Base-by-base conservation (phyloP, 1,140 invertebrate species). In the Gonioctena quinquepunctata region DNA sequence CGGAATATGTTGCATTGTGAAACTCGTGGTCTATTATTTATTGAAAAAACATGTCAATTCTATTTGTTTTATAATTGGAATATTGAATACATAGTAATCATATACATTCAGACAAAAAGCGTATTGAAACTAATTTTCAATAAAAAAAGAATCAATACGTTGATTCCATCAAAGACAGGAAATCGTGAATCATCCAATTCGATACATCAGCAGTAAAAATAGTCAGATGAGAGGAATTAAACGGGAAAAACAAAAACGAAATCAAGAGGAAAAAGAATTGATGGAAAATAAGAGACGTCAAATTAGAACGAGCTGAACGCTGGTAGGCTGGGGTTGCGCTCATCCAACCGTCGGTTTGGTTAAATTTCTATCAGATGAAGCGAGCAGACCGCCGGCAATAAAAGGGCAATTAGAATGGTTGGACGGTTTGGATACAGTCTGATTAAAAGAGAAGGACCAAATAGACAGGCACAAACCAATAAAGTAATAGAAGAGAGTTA, bases 401-500 rank as follows among this genome's bases (percentile, higher is more conserved):
- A 80, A 80, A 79, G 77, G 76, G 78, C 79, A 79, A 80, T 79
- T 79, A 79, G 77, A 78, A 77, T 76, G 79, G 79, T 75, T 79
- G 79, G 77, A 73, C 75, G 77, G 77, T 77, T 70, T 79, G 76
- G 75, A 75, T 79, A 80, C 79, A 78, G 75, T 75, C 75, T 79
- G 79, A 79, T 80, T 79, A 80, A 79, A 80, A 79, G 79, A 80
- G 79, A 80, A 80, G 79, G 77, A 72, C 77, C 77, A 77, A 79
- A 79, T 75, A 80, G 77, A 78, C 76, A 77, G 76, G 73, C 79
- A 76, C 79, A 80, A 80, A 80, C 79, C 79, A 80, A 80, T 80
- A 80, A 80, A 80, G 79, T 80, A 77, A 80, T 80, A 80, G 75
- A 74, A 79, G 75, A 77, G 77, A 80, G 76, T 80, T 80, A 80